A percentile compares a stretch with the other conserved stretches of the same genome.
phyloP scores from a whole-genome alignment of 2,888 invertebrate species.

The Pecten maximus region DNA sequence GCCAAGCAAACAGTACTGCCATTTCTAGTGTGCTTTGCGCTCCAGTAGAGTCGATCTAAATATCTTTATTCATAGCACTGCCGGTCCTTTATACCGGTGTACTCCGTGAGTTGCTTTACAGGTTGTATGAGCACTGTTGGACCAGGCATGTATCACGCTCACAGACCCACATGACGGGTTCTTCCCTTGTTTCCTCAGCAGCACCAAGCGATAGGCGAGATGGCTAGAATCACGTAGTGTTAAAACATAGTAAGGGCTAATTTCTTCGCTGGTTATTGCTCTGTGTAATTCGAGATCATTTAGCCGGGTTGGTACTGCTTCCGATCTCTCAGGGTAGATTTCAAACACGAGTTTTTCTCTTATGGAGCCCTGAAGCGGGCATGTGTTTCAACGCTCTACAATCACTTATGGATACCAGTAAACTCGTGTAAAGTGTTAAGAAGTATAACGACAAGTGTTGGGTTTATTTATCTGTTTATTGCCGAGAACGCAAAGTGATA shows the following conservation, averaged over 20 bases:
- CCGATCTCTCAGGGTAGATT: conserved; percentile 18
- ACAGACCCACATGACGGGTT: neutral
- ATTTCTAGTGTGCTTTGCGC: conserved; percentile 25
- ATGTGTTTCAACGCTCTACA: neutral
- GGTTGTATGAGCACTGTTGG: neutral
- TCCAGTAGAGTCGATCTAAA: conserved; percentile 4
- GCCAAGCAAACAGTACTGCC: neutral
- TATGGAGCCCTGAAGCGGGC: conserved; percentile 18
- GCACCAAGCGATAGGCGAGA: neutral
- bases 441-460: neutral
- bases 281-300: conserved; percentile 3
- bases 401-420: neutral
- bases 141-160: neutral
- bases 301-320: neutral
- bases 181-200: neutral
- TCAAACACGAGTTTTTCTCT: conserved; percentile 21
- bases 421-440: neutral
- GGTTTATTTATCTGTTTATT: neutral
- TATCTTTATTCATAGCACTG: conserved; percentile 25
- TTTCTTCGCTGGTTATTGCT: neutral
- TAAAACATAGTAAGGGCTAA: conserved; percentile 26
- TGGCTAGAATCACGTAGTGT: conserved; percentile 22
- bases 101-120: conserved; percentile 11
- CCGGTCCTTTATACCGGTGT: neutral
- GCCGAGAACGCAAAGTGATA: neutral